Conservation (phyloP, 2,113 vertebrate genomes). For the Sula dactylatra region DNA sequence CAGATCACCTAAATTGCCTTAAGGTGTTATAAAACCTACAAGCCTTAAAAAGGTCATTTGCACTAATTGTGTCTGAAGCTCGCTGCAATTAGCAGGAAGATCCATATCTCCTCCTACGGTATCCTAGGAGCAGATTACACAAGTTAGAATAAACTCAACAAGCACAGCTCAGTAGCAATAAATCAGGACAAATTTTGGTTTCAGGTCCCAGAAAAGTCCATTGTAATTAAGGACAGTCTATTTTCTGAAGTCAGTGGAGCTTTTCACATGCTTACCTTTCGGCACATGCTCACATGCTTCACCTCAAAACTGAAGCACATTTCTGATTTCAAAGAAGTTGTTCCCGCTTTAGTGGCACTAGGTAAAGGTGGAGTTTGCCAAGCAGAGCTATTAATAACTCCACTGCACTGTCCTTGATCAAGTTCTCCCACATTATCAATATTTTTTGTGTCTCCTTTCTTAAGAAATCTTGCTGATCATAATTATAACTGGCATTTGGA, state of each 20-base stretch:
- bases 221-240: neutral
- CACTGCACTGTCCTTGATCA: neutral
- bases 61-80: neutral
- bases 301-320: neutral
- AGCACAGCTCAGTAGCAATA: neutral
- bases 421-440: neutral
- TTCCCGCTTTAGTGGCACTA: neutral
- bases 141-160: neutral
- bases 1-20: neutral
- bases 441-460: neutral
- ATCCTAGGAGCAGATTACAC: neutral
- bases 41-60: constrained; percentile 1
- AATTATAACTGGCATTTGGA: neutral
- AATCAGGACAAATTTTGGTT: neutral
- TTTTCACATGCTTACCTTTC: neutral
- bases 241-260: neutral
- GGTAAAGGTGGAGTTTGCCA: neutral
- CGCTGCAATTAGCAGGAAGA: constrained; percentile 14
- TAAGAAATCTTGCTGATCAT: neutral
- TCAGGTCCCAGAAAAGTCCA: neutral
- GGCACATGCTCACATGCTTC: neutral
- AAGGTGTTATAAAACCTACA: neutral
- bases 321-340: neutral
- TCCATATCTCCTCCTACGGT: neutral
- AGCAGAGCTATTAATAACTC: neutral